phyloP scores from a whole-genome alignment of 1,140 invertebrate species.

The Polypedilum pembai region DNA sequence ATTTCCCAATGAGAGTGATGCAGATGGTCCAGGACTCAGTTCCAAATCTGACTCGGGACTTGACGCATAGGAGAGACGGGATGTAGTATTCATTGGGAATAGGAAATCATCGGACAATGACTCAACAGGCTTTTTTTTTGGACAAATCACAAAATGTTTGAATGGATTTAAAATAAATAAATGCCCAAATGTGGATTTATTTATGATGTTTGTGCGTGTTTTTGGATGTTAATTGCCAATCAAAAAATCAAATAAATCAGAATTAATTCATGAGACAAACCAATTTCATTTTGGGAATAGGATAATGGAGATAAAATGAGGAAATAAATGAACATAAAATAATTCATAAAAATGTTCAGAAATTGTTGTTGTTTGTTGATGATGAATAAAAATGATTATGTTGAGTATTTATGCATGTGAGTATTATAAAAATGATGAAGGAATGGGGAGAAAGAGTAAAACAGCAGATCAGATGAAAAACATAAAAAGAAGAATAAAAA shows the following conservation, averaged over 20 bases:
- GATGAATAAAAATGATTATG: not conserved
- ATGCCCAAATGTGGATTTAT: not conserved
- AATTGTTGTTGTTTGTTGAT: not conserved
- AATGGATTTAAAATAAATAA: not conserved
- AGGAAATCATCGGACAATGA: conserved; percentile 91
- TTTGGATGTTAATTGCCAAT: conserved; percentile 23
- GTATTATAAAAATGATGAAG: not conserved
- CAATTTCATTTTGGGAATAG: not conserved
- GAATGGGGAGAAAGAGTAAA: too few relatives aligned
- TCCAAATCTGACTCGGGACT: conserved; percentile 92
- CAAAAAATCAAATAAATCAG: conserved; percentile 9
- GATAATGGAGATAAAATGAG: not conserved
- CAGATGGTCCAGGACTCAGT: conserved; percentile 64
- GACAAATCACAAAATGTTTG: not conserved
- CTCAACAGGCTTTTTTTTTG: conserved; percentile 59
- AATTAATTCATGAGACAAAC: conserved; percentile 11
- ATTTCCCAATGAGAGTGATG: conserved; percentile 49
- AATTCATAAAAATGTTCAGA: not conserved
- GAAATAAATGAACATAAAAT: not conserved
- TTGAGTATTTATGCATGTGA: not conserved
- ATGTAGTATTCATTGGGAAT: conserved; percentile 87
- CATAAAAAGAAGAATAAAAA: conserved; percentile 29
- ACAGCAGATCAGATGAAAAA: conserved; percentile 23
- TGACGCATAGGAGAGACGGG: conserved; percentile 86
- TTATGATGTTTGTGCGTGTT: not conserved